Evolutionary conservation across 2,888 invertebrate species (phyloP), one percentile per base, ranked within the genome.

Genomic region (Agonopterix alstromeriana): DNA sequence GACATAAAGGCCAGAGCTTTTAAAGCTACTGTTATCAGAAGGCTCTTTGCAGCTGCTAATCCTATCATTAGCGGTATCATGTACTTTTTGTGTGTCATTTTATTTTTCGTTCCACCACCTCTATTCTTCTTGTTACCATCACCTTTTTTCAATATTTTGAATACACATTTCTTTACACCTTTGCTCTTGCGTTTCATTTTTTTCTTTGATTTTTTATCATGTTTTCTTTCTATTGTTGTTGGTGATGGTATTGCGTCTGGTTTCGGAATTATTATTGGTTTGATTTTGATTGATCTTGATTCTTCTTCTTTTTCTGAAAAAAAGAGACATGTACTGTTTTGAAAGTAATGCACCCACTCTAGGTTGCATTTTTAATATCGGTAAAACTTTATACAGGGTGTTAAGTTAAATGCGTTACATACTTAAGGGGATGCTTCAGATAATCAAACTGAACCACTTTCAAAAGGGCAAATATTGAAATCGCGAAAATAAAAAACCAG

Each of bases 1-100:
- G 94, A 92, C 45, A 94, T 73, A 41, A 94, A 90, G 1, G 93
- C 92, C 53, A 94, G 73, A 1, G 91, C 90, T 63, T 94, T 94
- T 47, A 95, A 69, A 0, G 93, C 90, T 36, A 94, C 76, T 0
- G 94, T 94, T 45, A 94, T 76, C 8, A 94, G 61, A 1, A 95
- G 73, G 36, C 92, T 88, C 68, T 94, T 94, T 1, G 93, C 91
- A 46, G 93, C 82, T 11, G 94, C 63, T 17, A 93, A 78, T 0
- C 92, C 93, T 12, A 93, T 59, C 11, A 94, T 70, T 53, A 94
- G 46, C 0, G 93, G 92, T 54, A 92, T 70, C 48, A 93, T 69
- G 56, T 89, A 89, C 61, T 91, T 92, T 54, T 87, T 85, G 3
- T 90, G 69, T 7, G 27, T 27, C 63, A 90, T 90, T 44, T 73